Percentiles rank a stretch among this genome's conserved stretches.
phyloP scores from a whole-genome alignment of 2,113 vertebrate genomes.

The Odontophorus gujanensis region DNA sequence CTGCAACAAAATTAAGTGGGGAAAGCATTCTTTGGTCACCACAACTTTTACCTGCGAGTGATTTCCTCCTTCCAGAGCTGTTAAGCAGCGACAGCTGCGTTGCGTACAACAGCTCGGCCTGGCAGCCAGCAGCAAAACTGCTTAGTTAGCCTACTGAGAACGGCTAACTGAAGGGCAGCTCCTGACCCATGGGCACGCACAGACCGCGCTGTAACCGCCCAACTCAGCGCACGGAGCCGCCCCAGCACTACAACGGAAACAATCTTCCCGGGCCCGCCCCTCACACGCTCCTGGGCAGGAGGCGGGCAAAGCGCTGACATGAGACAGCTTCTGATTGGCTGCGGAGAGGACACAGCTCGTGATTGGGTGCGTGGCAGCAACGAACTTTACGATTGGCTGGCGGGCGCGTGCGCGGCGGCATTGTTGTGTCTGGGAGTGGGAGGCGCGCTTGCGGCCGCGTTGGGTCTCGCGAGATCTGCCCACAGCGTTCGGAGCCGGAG shows the following conservation, averaged over 20 bases:
- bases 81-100: too few species aligned
- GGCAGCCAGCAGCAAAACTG: background rate
- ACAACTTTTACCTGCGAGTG: background rate
- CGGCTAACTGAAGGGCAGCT: background rate
- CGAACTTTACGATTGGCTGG: background rate
- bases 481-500: background rate
- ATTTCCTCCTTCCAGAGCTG: background rate
- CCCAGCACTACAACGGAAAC: too few species aligned
- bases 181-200: background rate
- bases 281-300: background rate
- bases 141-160: background rate
- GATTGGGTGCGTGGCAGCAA: background rate
- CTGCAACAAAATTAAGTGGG: too few species aligned
- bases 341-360: background rate
- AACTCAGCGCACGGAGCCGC: too few species aligned
- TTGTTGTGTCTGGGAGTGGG: background rate
- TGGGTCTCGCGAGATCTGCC: conserved; percentile 42
- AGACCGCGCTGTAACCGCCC: too few species aligned
- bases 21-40: rapidly evolving
- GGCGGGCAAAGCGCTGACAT: background rate
- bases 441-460: background rate
- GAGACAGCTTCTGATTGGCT: background rate
- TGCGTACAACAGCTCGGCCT: background rate
- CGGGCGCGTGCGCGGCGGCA: background rate
- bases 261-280: rapidly evolving